These are phyloP conservation scores for Phalacrocorax carbo DNA, from an alignment of 2,113 vertebrate species.

Conservation along the genomic window DNA sequence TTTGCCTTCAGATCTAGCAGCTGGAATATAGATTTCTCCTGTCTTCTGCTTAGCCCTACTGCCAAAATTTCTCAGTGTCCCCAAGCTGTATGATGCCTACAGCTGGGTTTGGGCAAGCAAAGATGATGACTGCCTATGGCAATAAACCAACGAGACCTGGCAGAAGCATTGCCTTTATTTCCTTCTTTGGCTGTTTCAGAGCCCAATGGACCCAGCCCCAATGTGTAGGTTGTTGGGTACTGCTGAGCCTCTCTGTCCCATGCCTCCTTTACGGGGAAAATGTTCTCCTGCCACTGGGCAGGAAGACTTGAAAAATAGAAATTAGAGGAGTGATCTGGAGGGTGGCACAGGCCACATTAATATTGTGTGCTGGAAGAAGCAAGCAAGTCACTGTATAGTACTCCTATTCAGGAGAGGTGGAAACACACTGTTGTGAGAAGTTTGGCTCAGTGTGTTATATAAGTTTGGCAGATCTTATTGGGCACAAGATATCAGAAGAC, in stretches of 20 bases:
- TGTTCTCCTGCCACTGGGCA: background rate
- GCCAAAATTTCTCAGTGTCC: background rate
- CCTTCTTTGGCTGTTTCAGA: background rate
- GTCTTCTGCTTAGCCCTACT: background rate
- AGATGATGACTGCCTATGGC: background rate
- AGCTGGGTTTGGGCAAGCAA: background rate
- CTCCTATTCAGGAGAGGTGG: background rate
- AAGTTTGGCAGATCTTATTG: background rate
- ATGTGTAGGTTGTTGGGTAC: background rate
- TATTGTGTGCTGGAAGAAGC: background rate
- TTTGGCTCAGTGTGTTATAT: background rate
- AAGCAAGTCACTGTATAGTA: background rate
- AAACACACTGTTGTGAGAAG: background rate
- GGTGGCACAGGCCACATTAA: background rate
- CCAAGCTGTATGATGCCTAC: background rate
- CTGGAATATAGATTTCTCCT: background rate
- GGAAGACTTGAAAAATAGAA: background rate
- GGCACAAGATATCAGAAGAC: background rate
- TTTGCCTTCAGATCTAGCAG: background rate
- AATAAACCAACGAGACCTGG: background rate
- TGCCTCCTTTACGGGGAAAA: background rate
- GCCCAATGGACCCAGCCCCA: background rate
- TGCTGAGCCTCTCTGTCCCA: background rate
- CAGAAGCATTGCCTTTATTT: background rate
- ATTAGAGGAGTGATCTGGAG: background rate